These are phyloP conservation scores for human DNA, from an alignment of 2,113 vertebrate genomes.

Conservation along the genomic window GRCh38 chr3:68173001-68173500, in stretches of 20 bases:
- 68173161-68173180: not conserved
- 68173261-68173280: not conserved
- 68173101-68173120: not conserved
- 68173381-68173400: constrained; percentile 6
- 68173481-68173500: not conserved
- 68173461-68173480: not conserved
- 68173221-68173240: not conserved
- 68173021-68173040: not conserved
- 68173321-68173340: not conserved
- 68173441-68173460: not conserved
- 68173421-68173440: constrained; percentile 19
- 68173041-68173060: not conserved
- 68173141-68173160: not conserved
- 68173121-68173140: too few species aligned
- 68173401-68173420: constrained; percentile 7
- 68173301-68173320: not conserved
- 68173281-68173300: not conserved
- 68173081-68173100: not conserved
- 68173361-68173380: not conserved
- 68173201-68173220: not conserved
- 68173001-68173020: not conserved
- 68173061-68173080: not conserved
- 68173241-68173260: not conserved
- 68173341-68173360: not conserved
- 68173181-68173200: not conserved